Base-by-base conservation (phyloP, 2,797 vertebrate species). In the Sternarchorhynchus goeldii region DNA sequence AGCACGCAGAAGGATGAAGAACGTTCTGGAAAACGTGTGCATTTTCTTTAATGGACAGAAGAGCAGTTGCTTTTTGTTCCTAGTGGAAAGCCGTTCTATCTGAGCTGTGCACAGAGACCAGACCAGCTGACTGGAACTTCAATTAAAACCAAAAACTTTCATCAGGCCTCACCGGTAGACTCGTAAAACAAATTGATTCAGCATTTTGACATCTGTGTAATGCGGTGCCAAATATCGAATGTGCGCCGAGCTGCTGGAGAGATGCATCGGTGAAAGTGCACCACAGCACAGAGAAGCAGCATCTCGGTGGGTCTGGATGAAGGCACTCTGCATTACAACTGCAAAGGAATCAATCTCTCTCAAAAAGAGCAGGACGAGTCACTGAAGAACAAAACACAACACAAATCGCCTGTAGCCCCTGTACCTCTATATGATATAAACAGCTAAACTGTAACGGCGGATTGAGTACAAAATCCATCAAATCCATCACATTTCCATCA, bases 271-370 rank as follows among this genome's bases (percentile, higher is more conserved):
- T 10, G 39, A 6, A 41, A 6, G 39, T 41, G 39, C 39, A 7
- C 39, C 39, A 10, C 39, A 41, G 39, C 2, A 16, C 29, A 34
- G 63, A 14, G 36, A 65, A 25, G 25, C 25, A 25, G 25, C 25
- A 25, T 25, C 25, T 25, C 25, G 25, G 25, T 25, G 25, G 25
- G 34, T 8, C 34, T 17, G 34, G 8, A 60, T 67, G 20, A n/a
- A 59, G 6, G 29, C 53, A 20, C 63, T 60, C 34, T 66, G 77
- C 70, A 73, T 77, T 39, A 72, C 60, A 73, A 68, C 68, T 31
- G 60, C 55, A 57, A 68, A 34, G 5, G 67, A 64, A 81, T 77
- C 75, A 62, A 77, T 81, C 55, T 25, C 62, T 73, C 73, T 77
- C 68, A 68, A 50, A 64, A 25, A 59, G 65, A 72, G 58, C 29